A percentile compares a stretch with the other conserved stretches of the same genome.
These are phyloP conservation scores for Aporrectodea caliginosa DNA, from an alignment of 1,140 invertebrate species.

Conservation along the genomic window DNA sequence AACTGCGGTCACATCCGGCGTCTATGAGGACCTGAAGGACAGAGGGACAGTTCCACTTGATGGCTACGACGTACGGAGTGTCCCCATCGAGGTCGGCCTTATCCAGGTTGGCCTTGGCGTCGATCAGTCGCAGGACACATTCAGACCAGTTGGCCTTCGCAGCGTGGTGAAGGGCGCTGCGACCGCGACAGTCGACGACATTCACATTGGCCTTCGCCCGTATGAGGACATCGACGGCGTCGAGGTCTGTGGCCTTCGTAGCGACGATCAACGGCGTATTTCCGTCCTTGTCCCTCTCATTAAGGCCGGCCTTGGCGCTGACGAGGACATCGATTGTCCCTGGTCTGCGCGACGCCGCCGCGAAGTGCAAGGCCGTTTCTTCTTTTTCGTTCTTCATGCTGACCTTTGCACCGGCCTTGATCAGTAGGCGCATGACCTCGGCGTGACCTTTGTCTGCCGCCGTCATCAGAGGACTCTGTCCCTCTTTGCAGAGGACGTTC, in stretches of 20 bases:
- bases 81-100: neutral
- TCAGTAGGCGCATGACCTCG: neutral
- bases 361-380: neutral
- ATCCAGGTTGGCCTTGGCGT: neutral
- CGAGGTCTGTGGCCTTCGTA: neutral
- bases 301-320: neutral
- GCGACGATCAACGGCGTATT: neutral
- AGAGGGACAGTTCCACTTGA: neutral
- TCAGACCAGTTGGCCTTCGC: neutral
- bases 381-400: neutral
- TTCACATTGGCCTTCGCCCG: neutral
- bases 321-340: neutral
- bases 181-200: neutral
- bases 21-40: neutral
- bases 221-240: neutral
- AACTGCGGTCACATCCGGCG: neutral
- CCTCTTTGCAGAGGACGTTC: neutral
- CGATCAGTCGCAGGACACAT: neutral
- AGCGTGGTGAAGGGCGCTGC: neutral
- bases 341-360: neutral
- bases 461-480: neutral
- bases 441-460: neutral
- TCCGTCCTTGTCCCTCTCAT: neutral
- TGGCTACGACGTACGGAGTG: neutral
- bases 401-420: constrained; percentile 1